Conservation (phyloP, 2,113 vertebrate species). For the Callithrix jacchus region DNA sequence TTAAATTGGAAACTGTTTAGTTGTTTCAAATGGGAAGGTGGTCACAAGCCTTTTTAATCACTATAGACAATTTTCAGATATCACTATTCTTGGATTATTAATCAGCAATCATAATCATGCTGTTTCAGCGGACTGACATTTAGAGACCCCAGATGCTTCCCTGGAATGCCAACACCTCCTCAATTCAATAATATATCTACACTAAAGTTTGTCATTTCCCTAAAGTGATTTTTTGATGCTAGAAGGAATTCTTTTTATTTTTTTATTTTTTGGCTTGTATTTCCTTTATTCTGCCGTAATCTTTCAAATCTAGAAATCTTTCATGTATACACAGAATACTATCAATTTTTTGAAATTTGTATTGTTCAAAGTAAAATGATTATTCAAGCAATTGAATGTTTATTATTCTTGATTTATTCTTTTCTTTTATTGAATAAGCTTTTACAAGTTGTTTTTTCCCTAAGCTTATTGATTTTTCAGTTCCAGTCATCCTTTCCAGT, state of each 20-base stretch:
- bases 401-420: conserved; percentile 61
- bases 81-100: not conserved
- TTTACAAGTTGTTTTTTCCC: not conserved
- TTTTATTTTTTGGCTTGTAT: not conserved
- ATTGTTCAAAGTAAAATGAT: conserved; percentile 51
- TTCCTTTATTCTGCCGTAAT: not conserved
- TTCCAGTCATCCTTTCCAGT: conserved; percentile 46
- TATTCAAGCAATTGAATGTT: conserved; percentile 36
- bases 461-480: conserved; percentile 60
- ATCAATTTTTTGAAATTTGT: conserved; percentile 25
- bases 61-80: not conserved
- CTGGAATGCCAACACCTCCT: not conserved
- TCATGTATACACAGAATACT: not conserved
- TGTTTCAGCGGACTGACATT: not conserved
- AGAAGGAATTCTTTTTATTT: conserved; percentile 18
- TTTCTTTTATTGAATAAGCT: conserved; percentile 44
- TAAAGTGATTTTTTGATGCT: conserved; percentile 9
- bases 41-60: not conserved
- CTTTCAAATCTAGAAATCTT: conserved; percentile 45
- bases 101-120: not conserved
- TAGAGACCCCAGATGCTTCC: not conserved
- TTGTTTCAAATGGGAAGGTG: not conserved
- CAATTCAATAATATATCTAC: not conserved
- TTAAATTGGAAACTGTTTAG: not conserved
- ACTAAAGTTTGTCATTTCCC: not conserved